A percentile compares a stretch with the other conserved stretches of the same genome.
Evolutionary conservation across 2,888 invertebrate species (phyloP).

Genomic region (Neoitamus cyanurus): DNA sequence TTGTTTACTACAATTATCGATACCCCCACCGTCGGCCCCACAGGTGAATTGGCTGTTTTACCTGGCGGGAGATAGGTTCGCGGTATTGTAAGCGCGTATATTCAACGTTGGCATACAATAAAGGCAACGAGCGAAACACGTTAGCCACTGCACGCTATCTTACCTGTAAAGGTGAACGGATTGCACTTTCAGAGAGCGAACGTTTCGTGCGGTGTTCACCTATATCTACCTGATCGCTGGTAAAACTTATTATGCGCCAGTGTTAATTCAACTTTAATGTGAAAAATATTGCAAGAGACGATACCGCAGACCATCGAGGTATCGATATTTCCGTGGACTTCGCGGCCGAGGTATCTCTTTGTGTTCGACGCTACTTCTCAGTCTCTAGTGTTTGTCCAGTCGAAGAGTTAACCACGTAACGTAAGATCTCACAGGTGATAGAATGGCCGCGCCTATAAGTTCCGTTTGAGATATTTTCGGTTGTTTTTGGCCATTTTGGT

Average conservation of each 20-base stretch:
- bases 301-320: constrained; percentile 5
- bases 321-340: constrained; percentile 21
- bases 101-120: background rate
- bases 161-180: background rate
- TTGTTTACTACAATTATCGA: constrained; percentile 43
- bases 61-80: constrained; percentile 33
- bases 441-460: constrained; percentile 45
- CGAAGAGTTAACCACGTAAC: constrained; percentile 43
- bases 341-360: constrained; percentile 16
- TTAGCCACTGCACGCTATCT: background rate
- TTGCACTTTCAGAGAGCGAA: constrained; percentile 17
- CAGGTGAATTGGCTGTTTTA: constrained; percentile 34
- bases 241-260: background rate
- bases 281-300: constrained; percentile 37
- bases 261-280: constrained; percentile 34
- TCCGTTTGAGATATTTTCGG: constrained; percentile 5
- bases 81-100: background rate
- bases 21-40: constrained; percentile 19
- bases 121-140: background rate
- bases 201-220: background rate
- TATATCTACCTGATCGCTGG: background rate
- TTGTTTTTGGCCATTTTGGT: background rate
- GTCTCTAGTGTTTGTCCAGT: constrained; percentile 41
- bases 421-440: background rate
- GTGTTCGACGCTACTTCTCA: constrained; percentile 16